Evolutionary conservation across 2,797 vertebrate species (phyloP), one percentile per base, ranked within the genome.

Genomic region (Chrysocyon brachyurus): DNA sequence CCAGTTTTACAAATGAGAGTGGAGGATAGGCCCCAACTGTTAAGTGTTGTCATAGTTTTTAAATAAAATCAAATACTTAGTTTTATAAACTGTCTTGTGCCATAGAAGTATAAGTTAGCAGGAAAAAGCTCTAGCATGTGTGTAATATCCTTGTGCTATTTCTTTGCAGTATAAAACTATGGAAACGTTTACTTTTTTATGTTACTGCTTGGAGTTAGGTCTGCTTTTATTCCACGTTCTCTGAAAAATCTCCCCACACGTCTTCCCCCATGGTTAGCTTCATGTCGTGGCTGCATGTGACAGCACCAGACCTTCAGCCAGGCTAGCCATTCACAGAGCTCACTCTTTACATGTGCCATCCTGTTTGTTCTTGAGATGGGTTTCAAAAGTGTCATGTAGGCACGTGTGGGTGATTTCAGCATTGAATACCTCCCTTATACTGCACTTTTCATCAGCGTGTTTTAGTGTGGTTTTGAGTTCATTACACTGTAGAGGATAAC

Each of bases 321-420:
- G n/a, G n/a, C n/a, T 68, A 4, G 4, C 66, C 0, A 9, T 68
- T 33, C 17, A 19, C n/a, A 21, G 2, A 4, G n/a, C n/a, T 33
- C n/a, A 10, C 10, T 17, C n/a, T 68, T 6, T 6, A 68, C 17
- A 10, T 4, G 9, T 19, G 66, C 66, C 8, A 0, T 33, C n/a
- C n/a, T 4, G 17, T 33, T 26, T 28, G 0, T 14, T 28, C 61
- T 63, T 0, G 26, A 28, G 66, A 19, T n/a, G 8, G n/a, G 31
- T 33, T 68, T n/a, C 66, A 3, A 12, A 17, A n/a, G n/a, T n/a
- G 8, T 68, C 66, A 9, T 4, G 17, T 68, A 17, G n/a, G 66
- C 2, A 2, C 17, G 9, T 33, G 64, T 16, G 8, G n/a, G 17
- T n/a, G 7, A 4, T 17, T 68, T 4, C 31, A 33, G 16, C 17